phyloP scores from a whole-genome alignment of 2,797 vertebrate genomes.

The Anguilla anguilla region DNA sequence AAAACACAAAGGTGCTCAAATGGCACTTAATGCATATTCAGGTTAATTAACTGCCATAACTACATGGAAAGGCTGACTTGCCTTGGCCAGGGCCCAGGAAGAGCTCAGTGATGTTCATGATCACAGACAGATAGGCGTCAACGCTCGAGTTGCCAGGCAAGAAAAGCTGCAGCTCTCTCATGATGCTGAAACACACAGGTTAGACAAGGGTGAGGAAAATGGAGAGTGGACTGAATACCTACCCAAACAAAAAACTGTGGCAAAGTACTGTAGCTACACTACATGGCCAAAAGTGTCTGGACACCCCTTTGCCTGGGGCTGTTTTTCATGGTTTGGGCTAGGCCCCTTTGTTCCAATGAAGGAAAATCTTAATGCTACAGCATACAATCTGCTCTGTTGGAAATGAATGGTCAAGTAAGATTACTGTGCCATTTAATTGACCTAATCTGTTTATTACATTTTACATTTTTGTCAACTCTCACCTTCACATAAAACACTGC shows the following conservation, averaged over 20 bases:
- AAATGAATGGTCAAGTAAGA: not conserved
- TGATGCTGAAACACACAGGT: constrained; percentile 60
- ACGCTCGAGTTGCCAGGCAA: constrained; percentile 61
- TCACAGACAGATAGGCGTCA: constrained; percentile 53
- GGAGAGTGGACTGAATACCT: not conserved
- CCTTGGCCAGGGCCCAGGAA: constrained; percentile 63
- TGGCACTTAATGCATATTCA: constrained; percentile 35
- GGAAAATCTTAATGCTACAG: too few species aligned
- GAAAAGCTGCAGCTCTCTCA: constrained; percentile 59
- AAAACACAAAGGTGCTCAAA: not conserved
- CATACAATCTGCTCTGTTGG: not conserved
- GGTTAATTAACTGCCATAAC: constrained; percentile 24
- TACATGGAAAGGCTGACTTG: constrained; percentile 51
- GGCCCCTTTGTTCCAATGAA: too few species aligned
- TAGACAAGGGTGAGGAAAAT: not conserved
- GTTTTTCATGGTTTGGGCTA: too few species aligned
- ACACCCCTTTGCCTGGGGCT: too few species aligned
- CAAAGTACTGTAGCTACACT: not conserved
- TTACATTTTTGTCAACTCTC: not conserved
- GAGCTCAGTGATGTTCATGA: constrained; percentile 59
- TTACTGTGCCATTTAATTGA: not conserved
- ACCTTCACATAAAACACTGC: not conserved
- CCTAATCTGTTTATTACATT: not conserved
- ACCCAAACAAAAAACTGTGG: not conserved
- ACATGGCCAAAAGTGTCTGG: too few species aligned